phyloP scores from a whole-genome alignment of 2,888 invertebrate genomes.

The Panzeria rudis region DNA sequence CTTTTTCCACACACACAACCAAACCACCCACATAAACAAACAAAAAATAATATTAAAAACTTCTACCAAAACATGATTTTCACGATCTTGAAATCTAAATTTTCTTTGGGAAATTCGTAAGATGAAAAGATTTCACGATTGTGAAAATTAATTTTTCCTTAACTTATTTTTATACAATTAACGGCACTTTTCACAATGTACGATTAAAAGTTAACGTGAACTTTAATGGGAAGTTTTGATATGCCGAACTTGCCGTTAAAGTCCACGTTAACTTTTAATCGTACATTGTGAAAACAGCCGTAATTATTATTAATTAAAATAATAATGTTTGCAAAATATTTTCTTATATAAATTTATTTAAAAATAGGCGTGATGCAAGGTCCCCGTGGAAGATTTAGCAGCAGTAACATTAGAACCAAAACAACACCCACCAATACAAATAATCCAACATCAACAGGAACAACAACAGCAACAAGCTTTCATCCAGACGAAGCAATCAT shows the following conservation, averaged over 20 bases:
- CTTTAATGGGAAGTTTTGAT: no score
- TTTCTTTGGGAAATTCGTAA: not conserved
- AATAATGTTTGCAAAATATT: slow-evolving; percentile 4
- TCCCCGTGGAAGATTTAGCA: slow-evolving; percentile 65
- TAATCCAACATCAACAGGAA: slow-evolving; percentile 46
- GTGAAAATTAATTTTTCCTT: slow-evolving; percentile 10
- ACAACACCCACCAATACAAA: slow-evolving; percentile 68
- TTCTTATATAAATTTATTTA: slow-evolving; percentile 9
- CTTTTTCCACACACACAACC: slow-evolving; percentile 46
- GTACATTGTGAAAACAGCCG: no score
- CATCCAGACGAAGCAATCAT: slow-evolving; percentile 77
- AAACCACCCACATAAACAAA: slow-evolving; percentile 39
- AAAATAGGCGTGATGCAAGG: slow-evolving; percentile 85
- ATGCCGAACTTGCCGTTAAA: no score
- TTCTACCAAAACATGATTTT: slow-evolving; percentile 23
- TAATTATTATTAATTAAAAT: not conserved
- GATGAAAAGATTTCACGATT: slow-evolving; percentile 26
- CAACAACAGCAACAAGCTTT: slow-evolving; percentile 73
- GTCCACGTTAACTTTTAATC: no score
- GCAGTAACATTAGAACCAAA: slow-evolving; percentile 65
- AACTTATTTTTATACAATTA: slow-evolving; percentile 1
- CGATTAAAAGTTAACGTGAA: no score
- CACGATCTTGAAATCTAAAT: slow-evolving; percentile 29
- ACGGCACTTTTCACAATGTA: no score
- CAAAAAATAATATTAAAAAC: slow-evolving; percentile 12